Conservation (phyloP, 2,797 vertebrate genomes). For the Apodemus agrarius region DNA sequence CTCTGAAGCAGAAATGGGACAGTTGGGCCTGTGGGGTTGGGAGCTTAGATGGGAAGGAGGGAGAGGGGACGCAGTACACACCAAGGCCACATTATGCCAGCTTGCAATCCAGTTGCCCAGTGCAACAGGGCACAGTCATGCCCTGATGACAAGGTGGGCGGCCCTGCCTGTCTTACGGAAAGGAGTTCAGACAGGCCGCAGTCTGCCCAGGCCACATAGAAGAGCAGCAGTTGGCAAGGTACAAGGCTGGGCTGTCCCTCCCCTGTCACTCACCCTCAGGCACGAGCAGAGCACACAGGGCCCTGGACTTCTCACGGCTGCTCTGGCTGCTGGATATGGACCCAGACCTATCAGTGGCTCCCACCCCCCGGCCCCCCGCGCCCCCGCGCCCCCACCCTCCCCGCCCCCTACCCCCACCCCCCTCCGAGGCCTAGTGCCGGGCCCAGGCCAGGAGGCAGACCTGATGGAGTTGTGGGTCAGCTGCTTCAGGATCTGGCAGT, state of each 20-base stretch:
- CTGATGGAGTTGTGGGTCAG: constrained; percentile 95
- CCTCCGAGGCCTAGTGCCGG: rapidly evolving
- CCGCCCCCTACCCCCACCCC: neutral
- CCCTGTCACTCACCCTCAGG: neutral
- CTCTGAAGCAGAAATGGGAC: neutral
- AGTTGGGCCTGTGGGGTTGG: neutral
- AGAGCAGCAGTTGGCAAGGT: neutral
- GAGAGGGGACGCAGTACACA: too few relatives aligned
- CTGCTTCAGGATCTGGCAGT: constrained; percentile 99
- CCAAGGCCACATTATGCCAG: neutral
- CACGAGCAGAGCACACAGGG: neutral
- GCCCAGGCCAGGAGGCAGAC: constrained; percentile 81
- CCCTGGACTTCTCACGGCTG: neutral
- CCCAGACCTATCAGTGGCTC: neutral
- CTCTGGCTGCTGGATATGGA: neutral
- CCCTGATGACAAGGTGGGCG: rapidly evolving
- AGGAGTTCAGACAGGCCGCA: neutral
- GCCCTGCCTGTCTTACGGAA: neutral
- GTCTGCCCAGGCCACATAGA: neutral
- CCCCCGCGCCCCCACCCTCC: neutral
- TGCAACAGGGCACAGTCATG: neutral
- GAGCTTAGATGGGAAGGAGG: too few relatives aligned
- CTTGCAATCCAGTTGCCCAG: rapidly evolving
- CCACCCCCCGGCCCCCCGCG: neutral
- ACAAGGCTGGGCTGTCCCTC: too few relatives aligned